phyloP scores from a whole-genome alignment of 2,888 invertebrate species.

The Cistogaster globosa region DNA sequence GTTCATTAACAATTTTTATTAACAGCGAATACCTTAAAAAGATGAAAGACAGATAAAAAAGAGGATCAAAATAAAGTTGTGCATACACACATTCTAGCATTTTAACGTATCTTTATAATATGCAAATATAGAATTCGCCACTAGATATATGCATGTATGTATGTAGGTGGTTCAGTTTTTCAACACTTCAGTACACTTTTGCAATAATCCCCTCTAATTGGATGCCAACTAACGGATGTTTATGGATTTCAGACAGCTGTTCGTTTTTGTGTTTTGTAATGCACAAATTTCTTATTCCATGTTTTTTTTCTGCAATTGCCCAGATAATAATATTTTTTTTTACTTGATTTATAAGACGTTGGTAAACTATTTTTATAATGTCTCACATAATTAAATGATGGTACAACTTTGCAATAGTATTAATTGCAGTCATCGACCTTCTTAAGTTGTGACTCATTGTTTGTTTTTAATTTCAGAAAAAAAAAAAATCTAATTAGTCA shows the following conservation, averaged over 20 bases:
- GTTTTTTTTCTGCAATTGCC: background rate
- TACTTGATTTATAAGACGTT: slow-evolving; percentile 23
- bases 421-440: slow-evolving; percentile 22
- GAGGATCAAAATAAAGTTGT: slow-evolving; percentile 3
- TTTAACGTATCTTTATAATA: background rate
- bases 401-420: background rate
- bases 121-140: background rate
- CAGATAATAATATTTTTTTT: background rate
- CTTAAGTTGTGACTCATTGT: slow-evolving; percentile 38
- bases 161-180: slow-evolving; percentile 25
- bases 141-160: background rate
- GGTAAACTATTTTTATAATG: slow-evolving; percentile 3
- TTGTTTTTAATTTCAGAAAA: slow-evolving; percentile 16
- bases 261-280: background rate
- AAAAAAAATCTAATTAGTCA: background rate
- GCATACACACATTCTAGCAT: background rate
- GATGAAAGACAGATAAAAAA: background rate
- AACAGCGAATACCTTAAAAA: background rate
- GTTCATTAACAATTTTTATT: background rate
- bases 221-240: slow-evolving; percentile 44
- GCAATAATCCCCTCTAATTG: slow-evolving; percentile 6
- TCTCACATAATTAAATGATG: background rate
- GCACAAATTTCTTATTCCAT: too few species aligned
- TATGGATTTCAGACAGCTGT: slow-evolving; percentile 52
- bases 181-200: slow-evolving; percentile 12